phyloP scores from a whole-genome alignment of 92 coral and sea anemone species.

The Parazoanthus swiftii region DNA sequence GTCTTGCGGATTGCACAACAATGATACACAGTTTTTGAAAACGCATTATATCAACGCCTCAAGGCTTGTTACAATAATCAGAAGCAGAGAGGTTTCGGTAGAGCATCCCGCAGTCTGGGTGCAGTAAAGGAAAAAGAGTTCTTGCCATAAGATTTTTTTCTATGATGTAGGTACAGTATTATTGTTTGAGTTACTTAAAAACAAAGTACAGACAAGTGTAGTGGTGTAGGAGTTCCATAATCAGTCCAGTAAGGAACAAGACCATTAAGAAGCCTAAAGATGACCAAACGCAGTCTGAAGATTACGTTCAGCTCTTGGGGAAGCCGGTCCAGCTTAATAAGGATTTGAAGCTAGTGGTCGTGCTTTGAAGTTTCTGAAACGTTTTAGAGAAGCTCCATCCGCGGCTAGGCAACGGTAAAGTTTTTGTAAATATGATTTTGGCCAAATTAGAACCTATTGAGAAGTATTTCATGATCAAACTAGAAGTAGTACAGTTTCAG shows the following conservation, averaged over 20 bases:
- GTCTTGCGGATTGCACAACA: no score
- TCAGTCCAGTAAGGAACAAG: slow-evolving; percentile 9
- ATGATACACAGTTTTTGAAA: no score
- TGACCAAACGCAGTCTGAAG: slow-evolving; percentile 2
- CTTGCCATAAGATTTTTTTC: not conserved
- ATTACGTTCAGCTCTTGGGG: no score
- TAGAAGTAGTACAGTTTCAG: not conserved
- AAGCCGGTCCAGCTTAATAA: not conserved
- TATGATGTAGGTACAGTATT: slow-evolving; percentile 21
- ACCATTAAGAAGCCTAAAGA: no score
- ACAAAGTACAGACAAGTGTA: slow-evolving; percentile 30
- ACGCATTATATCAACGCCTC: no score
- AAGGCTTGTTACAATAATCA: no score
- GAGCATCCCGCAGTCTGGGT: no score
- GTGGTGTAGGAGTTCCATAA: slow-evolving; percentile 16
- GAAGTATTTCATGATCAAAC: not conserved
- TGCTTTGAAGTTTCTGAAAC: slow-evolving; percentile 26
- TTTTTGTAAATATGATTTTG: not conserved
- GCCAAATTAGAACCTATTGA: not conserved
- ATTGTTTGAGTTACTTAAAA: not conserved
- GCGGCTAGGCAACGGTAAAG: not conserved
- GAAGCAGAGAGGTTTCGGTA: no score
- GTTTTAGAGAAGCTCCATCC: slow-evolving; percentile 7
- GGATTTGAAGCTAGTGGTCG: slow-evolving; percentile 23
- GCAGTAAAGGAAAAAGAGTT: no score